Evolutionary conservation across 2,888 invertebrate species (phyloP).

Genomic region (Ceramica pisi): DNA sequence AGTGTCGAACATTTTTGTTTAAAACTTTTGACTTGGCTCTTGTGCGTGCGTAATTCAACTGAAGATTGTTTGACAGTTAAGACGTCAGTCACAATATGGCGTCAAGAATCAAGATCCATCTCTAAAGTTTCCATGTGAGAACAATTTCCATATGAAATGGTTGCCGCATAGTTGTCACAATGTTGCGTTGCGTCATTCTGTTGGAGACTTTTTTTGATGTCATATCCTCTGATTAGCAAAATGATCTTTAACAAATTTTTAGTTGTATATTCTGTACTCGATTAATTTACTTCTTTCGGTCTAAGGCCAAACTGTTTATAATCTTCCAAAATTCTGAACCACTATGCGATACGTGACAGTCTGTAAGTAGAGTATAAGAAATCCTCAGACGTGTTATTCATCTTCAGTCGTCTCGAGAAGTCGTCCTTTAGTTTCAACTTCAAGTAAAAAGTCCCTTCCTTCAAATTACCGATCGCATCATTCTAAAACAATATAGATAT

Average conservation of each 20-base stretch:
- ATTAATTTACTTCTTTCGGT: neutral
- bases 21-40: slow-evolving; percentile 2
- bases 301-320: neutral
- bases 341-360: neutral
- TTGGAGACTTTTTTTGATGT: neutral
- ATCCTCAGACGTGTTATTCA: neutral
- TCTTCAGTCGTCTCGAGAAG: neutral
- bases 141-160: neutral
- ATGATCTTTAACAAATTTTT: neutral
- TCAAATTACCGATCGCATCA: slow-evolving; percentile 1
- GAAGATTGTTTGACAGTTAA: slow-evolving; percentile 25
- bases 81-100: slow-evolving; percentile 22
- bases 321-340: neutral
- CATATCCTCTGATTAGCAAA: neutral
- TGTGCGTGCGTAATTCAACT: neutral
- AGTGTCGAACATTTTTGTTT: slow-evolving; percentile 19
- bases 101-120: neutral
- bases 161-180: neutral
- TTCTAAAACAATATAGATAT: slow-evolving; percentile 43
- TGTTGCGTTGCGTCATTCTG: neutral
- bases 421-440: neutral
- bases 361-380: neutral
- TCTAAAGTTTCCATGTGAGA: neutral
- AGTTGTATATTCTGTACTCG: neutral
- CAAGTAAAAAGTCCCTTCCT: neutral